Conservation (phyloP, 2,113 vertebrate genomes). For the Seriola dumerili region DNA sequence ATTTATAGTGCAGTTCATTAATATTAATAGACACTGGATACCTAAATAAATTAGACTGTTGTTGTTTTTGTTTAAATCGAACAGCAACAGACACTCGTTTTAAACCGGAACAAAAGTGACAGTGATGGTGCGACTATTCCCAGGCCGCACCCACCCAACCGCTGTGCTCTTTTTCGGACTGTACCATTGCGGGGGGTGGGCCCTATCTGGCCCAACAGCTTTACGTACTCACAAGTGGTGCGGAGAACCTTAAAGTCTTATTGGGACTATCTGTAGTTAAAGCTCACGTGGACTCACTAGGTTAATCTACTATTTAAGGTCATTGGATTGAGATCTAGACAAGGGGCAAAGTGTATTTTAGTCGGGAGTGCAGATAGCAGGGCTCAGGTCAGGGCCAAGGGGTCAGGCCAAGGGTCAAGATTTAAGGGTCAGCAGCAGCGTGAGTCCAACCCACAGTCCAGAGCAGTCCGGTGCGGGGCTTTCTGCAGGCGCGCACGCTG, state of each 20-base stretch:
- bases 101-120: too few species aligned
- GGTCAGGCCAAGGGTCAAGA: slow-evolving; percentile 62
- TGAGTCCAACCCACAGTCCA: slow-evolving; percentile 89
- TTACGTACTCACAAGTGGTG: background rate
- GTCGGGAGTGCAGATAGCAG: slow-evolving; percentile 44
- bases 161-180: background rate
- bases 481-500: slow-evolving; percentile 84
- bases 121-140: too few species aligned
- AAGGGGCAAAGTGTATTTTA: background rate
- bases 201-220: too few species aligned
- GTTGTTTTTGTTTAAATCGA: too few species aligned
- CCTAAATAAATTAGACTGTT: too few species aligned
- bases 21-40: background rate
- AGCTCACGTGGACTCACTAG: background rate
- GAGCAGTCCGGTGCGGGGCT: slow-evolving; percentile 88
- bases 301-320: background rate
- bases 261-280: background rate
- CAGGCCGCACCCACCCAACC: background rate
- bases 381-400: slow-evolving; percentile 48
- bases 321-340: background rate
- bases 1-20: background rate
- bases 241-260: background rate
- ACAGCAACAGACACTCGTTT: background rate
- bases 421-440: slow-evolving; percentile 80
- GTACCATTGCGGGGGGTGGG: background rate